These are phyloP conservation scores for Oophaga pumilio DNA, from an alignment of 2,113 vertebrate genomes.

Conservation along the genomic window DNA sequence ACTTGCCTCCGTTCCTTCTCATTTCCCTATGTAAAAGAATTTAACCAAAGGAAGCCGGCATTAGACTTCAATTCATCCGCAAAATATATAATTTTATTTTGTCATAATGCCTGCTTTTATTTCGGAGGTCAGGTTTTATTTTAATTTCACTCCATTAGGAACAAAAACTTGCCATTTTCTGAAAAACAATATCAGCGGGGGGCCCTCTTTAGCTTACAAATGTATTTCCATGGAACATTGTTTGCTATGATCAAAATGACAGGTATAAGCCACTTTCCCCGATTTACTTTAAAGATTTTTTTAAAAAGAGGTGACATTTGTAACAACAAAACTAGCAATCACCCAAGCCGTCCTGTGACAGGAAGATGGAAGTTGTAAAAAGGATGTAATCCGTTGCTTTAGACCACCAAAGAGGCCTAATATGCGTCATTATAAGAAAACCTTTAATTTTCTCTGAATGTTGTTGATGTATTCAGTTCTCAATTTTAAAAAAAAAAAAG, in stretches of 20 bases:
- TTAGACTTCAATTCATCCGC: constrained; percentile 84
- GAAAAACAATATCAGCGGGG: constrained; percentile 98
- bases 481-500: constrained; percentile 67
- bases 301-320: constrained; percentile 77
- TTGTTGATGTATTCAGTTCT: constrained; percentile 71
- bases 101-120: constrained; percentile 87
- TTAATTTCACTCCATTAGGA: constrained; percentile 93
- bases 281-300: constrained; percentile 79
- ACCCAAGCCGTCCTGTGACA: constrained; percentile 75
- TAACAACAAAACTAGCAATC: constrained; percentile 85
- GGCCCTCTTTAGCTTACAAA: constrained; percentile 83
- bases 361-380: constrained; percentile 74
- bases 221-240: constrained; percentile 84
- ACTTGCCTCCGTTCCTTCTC: constrained; percentile 71
- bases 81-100: constrained; percentile 88
- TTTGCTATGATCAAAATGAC: constrained; percentile 88
- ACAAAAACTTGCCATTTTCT: constrained; percentile 87
- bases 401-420: constrained; percentile 82
- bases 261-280: constrained; percentile 86
- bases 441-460: constrained; percentile 80
- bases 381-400: constrained; percentile 74
- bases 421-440: constrained; percentile 80
- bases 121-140: constrained; percentile 92
- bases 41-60: constrained; percentile 80
- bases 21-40: constrained; percentile 85